A percentile compares a stretch with the other conserved stretches of the same genome.
Conservation (phyloP, 2,113 vertebrate species). For the Varanus komodoensis region DNA sequence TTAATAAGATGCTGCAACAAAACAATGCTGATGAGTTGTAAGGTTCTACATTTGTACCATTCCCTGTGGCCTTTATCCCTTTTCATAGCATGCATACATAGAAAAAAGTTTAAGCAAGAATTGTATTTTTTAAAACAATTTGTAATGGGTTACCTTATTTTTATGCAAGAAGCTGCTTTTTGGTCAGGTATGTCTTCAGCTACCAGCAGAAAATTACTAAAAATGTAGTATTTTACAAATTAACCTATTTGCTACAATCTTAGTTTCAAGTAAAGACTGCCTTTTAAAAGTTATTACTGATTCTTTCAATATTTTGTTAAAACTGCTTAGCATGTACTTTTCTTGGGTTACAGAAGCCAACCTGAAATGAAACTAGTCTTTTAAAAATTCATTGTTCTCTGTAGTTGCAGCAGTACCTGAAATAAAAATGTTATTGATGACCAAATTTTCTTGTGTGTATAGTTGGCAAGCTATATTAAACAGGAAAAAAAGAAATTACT, state of each 20-base stretch:
- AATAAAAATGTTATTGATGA: slow-evolving; percentile 94
- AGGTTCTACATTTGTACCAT: slow-evolving; percentile 16
- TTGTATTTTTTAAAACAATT: slow-evolving; percentile 27
- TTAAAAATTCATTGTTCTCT: slow-evolving; percentile 85
- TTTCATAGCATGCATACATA: neutral
- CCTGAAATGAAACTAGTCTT: slow-evolving; percentile 78
- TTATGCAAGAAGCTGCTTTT: slow-evolving; percentile 52
- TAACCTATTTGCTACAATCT: slow-evolving; percentile 69
- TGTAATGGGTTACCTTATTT: slow-evolving; percentile 42
- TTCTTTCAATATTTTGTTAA: slow-evolving; percentile 80
- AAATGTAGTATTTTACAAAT: slow-evolving; percentile 62
- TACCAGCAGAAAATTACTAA: slow-evolving; percentile 50
- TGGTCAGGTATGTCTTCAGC: slow-evolving; percentile 42
- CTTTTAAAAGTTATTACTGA: slow-evolving; percentile 72
- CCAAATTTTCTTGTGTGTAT: slow-evolving; percentile 88
- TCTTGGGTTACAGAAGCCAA: slow-evolving; percentile 72
- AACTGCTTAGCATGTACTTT: slow-evolving; percentile 62
- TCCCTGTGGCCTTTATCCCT: neutral
- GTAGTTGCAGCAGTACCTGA: slow-evolving; percentile 84
- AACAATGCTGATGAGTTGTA: slow-evolving; percentile 7
- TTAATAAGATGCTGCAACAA: neutral
- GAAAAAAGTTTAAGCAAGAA: slow-evolving; percentile 17
- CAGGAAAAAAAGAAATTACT: slow-evolving; percentile 94
- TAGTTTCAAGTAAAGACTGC: slow-evolving; percentile 65
- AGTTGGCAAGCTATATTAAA: slow-evolving; percentile 90